These are phyloP conservation scores for Chrysocyon brachyurus DNA, from an alignment of 2,797 vertebrate genomes.

Conservation along the genomic window DNA sequence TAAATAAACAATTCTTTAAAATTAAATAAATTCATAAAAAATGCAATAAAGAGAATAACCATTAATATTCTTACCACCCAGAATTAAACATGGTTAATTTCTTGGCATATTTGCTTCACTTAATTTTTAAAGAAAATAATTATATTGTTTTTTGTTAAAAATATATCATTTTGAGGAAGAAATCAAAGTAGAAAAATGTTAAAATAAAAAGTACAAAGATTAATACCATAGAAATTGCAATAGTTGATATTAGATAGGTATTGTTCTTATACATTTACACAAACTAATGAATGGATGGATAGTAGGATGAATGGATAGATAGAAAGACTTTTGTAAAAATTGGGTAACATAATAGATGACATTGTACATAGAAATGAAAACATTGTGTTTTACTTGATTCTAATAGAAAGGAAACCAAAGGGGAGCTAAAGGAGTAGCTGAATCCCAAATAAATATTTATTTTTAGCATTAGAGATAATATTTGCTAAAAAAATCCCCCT, in stretches of 20 bases:
- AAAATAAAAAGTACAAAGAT: slow-evolving; percentile 41
- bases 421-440: slow-evolving; percentile 24
- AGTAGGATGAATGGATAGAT: background rate
- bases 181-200: background rate
- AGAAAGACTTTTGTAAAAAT: slow-evolving; percentile 8
- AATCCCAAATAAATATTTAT: slow-evolving; percentile 66
- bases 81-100: slow-evolving; percentile 27
- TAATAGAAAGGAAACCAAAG: slow-evolving; percentile 27
- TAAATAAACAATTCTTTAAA: background rate
- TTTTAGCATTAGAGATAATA: slow-evolving; percentile 59
- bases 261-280: background rate
- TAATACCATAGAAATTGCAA: background rate
- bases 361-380: background rate
- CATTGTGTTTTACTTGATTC: slow-evolving; percentile 50
- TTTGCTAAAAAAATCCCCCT: slow-evolving; percentile 44
- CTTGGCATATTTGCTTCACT: slow-evolving; percentile 4
- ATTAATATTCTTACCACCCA: background rate
- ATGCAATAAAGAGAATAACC: background rate
- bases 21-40: slow-evolving; percentile 53
- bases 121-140: slow-evolving; percentile 46
- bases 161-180: slow-evolving; percentile 21
- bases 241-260: background rate
- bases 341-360: background rate
- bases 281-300: background rate
- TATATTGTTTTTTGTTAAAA: slow-evolving; percentile 34